Base-by-base conservation (phyloP, 2,888 invertebrate species). In the Drosophila anceps region DNA sequence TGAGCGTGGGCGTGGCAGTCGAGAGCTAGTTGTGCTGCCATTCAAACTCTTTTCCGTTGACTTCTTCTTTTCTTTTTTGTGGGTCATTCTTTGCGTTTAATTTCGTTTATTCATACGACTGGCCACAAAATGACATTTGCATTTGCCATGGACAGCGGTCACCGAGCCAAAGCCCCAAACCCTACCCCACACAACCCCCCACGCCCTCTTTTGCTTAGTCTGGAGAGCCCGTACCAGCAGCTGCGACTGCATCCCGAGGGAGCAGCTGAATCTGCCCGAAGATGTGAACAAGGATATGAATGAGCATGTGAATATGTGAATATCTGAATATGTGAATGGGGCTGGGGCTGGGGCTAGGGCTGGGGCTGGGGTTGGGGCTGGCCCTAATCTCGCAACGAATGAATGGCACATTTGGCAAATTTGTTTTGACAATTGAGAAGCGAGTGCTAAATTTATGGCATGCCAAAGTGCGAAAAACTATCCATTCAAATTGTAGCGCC, bases 101-200 rank as follows among this genome's bases (percentile, higher is more conserved):
- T 91, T 92, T 91, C 91, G 89, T 91, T 91, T 91, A 91, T 91
- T 91, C 91, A 91, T 90, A 89, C 89, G 88, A 91, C 83, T 90
- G 90, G 84, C 91, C 92, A 84, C 91, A 91, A 91, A 91, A 90
- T 92, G 91, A 88, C 92, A 91, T 91, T 91, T 91, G 90, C 89
- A 91, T 82, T 86, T 79, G 70, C 27, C 51, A 50, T 50, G 50
- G 50, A 50, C 75, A 79, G 62, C 50, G 58, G 69, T 61, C 71
- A 67, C 48, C 13, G 12, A 24, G 13, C 33, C 54, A 54, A 31
- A 12, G 24, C 46, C 41, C 24, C 15, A 5, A 20, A 13, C 18
- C 3, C 29, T 9, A 15, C 1, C 18, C 9, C 15, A 3, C 3
- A 2, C 3, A 7, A 4, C 15, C n/a, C 24, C 27, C 8, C 29